Evolutionary conservation across 2,797 vertebrate genomes (phyloP).

Genomic region (Anguilla obscura): DNA sequence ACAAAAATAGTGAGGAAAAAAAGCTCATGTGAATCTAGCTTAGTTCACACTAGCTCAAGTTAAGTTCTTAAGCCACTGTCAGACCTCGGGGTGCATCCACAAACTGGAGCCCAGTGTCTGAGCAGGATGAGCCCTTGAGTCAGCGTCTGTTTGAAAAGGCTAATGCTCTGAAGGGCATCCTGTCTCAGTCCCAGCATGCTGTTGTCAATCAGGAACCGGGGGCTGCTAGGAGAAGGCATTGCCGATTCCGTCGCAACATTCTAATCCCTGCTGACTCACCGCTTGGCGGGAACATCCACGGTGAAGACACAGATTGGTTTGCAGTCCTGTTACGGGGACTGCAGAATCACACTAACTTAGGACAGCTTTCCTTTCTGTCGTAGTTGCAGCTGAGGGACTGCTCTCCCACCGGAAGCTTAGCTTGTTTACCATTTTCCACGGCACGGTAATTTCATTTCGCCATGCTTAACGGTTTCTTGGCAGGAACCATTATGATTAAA

Average conservation of each 20-base stretch:
- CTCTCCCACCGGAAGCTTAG: background rate
- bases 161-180: background rate
- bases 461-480: background rate
- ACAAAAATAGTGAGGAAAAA: background rate
- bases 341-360: background rate
- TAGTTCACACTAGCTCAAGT: background rate
- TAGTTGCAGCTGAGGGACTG: background rate
- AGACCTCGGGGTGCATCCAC: background rate
- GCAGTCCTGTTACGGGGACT: background rate
- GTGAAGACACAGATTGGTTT: background rate
- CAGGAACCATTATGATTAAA: background rate
- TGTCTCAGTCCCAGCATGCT: background rate
- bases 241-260: background rate
- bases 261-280: background rate
- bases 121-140: background rate
- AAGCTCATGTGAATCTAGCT: background rate
- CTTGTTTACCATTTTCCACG: conserved; percentile 13
- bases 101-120: background rate
- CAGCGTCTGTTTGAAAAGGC: background rate
- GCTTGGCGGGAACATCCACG: background rate
- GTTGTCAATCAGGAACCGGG: background rate
- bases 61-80: background rate
- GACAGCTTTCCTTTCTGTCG: background rate
- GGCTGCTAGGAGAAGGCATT: background rate
- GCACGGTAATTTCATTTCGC: background rate